A percentile compares a stretch with the other conserved stretches of the same genome.
phyloP scores from a whole-genome alignment of 2,888 invertebrate genomes.

The Eugnorisma glareosa region DNA sequence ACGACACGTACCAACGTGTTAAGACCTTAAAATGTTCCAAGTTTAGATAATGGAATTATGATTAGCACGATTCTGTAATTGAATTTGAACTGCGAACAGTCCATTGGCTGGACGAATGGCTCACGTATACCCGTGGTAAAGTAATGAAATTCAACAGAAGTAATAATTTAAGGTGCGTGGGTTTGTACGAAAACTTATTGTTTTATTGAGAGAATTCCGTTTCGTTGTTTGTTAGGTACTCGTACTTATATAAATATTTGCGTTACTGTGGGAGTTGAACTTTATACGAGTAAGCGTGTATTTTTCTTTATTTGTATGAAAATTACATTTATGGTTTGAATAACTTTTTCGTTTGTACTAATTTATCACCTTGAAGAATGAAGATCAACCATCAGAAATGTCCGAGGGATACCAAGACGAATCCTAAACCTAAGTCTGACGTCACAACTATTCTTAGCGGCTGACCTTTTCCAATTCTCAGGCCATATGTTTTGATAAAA shows the following conservation, averaged over 20 bases:
- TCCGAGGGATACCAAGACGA: neutral
- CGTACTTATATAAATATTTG: conserved; percentile 22
- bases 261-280: conserved; percentile 21
- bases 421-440: conserved; percentile 34
- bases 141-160: conserved; percentile 61
- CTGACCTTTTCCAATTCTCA: conserved; percentile 45
- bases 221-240: conserved; percentile 7
- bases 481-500: conserved; percentile 39
- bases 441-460: conserved; percentile 45
- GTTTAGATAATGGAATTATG: conserved; percentile 66
- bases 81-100: conserved; percentile 63
- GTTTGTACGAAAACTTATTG: conserved; percentile 54
- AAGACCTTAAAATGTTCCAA: conserved; percentile 53
- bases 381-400: neutral
- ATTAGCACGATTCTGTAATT: conserved; percentile 69
- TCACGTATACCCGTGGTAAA: conserved; percentile 55
- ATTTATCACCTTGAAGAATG: neutral
- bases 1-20: conserved; percentile 64
- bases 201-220: conserved; percentile 48
- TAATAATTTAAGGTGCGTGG: conserved; percentile 62
- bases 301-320: conserved; percentile 22
- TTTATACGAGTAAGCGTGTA: conserved; percentile 9
- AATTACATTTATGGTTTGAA: neutral
- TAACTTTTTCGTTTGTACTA: neutral
- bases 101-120: conserved; percentile 57